phyloP scores from a whole-genome alignment of 2,888 invertebrate species.

The Drosophila phalerata region DNA sequence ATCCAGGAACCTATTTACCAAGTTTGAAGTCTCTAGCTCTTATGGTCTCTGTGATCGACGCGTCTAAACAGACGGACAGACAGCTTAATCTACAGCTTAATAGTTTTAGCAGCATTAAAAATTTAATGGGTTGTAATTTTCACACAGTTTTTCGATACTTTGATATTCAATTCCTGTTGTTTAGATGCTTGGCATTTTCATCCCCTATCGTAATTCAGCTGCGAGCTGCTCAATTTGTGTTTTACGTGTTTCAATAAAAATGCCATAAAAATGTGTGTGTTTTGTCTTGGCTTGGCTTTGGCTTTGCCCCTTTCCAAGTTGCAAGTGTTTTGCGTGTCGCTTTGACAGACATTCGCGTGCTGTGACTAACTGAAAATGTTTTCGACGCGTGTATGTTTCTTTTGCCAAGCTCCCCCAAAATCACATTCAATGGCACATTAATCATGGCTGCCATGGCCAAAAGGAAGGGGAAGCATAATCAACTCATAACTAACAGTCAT shows the following conservation, averaged over 20 bases:
- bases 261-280: slow-evolving; percentile 61
- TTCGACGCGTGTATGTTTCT: slow-evolving; percentile 24
- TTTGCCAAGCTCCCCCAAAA: slow-evolving; percentile 25
- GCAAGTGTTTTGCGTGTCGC: slow-evolving; percentile 53
- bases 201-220: slow-evolving; percentile 6
- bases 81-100: no score
- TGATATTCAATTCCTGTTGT: slow-evolving; percentile 31
- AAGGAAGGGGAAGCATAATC: slow-evolving; percentile 53
- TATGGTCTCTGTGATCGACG: no score
- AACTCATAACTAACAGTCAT: slow-evolving; percentile 51
- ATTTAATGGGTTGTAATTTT: slow-evolving; percentile 51
- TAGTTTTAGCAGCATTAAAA: no score
- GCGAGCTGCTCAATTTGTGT: slow-evolving; percentile 64
- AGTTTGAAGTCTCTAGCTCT: no score
- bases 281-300: slow-evolving; percentile 26
- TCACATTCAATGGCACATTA: slow-evolving; percentile 72
- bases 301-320: slow-evolving; percentile 6
- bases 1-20: no score
- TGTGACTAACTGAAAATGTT: slow-evolving; percentile 56
- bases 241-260: slow-evolving; percentile 77
- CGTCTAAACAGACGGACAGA: no score
- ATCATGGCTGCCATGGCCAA: slow-evolving; percentile 45
- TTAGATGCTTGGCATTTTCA: background rate
- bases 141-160: slow-evolving; percentile 23
- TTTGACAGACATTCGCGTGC: slow-evolving; percentile 57